Base-by-base conservation (phyloP, 2,888 invertebrate species). In the Pardosa pseudoannulata region DNA sequence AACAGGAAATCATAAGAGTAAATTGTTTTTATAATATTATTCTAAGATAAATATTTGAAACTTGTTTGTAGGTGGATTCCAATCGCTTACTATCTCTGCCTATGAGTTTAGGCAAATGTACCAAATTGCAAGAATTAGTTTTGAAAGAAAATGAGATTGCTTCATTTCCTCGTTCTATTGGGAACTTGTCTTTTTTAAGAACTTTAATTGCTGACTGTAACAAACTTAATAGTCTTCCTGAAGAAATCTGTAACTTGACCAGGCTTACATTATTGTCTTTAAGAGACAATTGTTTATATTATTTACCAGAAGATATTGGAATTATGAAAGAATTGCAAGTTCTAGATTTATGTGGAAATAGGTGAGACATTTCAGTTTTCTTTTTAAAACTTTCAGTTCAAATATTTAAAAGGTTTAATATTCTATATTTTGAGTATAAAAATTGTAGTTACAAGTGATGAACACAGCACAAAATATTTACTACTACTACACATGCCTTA, bases 151-250 rank as follows among this genome's bases (percentile, higher is more conserved):
- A 99, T 93, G 96, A 97, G 92, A 93, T 99, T 90, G 95, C 95
- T 91, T 97, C 97, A 92, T 93, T 99, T 91, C 98, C 98, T 82
- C 93, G 94, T 85, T 95, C 97, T 89, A 95, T 99, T 91, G 98
- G 98, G 87, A 96, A 96, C 92, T 94, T 99, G 92, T 94, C 94
- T 89, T 96, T 96, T 92, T 93, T 99, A 92, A 97, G 96, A 89
- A 98, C 98, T 93, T 93, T 99, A 91, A 99, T 99, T 93, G 96
- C 98, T 90, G 99, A 99, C 93, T 95, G 98, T 91, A 99, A 99
- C 93, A 95, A 96, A 90, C 93, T 99, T 91, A 95, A 94, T 89
- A 95, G 95, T 90, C 94, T 99, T 91, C 99, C 99, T 27, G 93
- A 95, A 87, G 97, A 98, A 92, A 96, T 98, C 90, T 96, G 94